Evolutionary conservation across 1,140 invertebrate genomes (phyloP).

Genomic region (Chrysopa pallens): DNA sequence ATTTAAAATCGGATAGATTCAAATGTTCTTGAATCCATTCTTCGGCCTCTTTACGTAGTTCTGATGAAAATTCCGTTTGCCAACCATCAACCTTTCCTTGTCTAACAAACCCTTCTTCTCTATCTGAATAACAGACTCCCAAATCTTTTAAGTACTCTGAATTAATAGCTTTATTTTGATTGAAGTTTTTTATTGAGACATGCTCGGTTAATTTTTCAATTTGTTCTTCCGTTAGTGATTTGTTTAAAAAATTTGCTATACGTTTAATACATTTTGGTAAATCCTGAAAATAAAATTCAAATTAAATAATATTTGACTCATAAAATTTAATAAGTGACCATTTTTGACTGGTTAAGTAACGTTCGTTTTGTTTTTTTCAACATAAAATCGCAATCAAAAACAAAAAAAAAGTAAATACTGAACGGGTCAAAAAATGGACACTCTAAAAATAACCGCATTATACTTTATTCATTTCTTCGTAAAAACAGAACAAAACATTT

Average conservation of each 20-base stretch:
- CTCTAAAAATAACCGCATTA: too few species aligned
- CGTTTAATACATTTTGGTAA: constrained; percentile 28
- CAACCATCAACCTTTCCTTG: constrained; percentile 42
- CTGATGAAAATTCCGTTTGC: constrained; percentile 38
- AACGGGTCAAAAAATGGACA: constrained; percentile 3
- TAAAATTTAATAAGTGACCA: neutral
- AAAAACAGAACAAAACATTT: constrained; percentile 60
- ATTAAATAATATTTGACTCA: neutral
- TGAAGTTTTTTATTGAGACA: constrained; percentile 53
- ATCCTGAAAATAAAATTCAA: constrained; percentile 24
- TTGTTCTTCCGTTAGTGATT: constrained; percentile 29
- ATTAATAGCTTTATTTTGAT: constrained; percentile 51
- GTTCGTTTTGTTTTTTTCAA: constrained; percentile 6
- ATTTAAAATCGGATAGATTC: constrained; percentile 30
- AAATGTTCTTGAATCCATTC: constrained; percentile 42
- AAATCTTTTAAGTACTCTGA: constrained; percentile 37
- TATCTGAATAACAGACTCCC: constrained; percentile 27
- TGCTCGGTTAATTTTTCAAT: constrained; percentile 35
- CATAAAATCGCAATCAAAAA: too few species aligned
- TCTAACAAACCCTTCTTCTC: constrained; percentile 38
- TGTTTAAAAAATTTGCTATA: constrained; percentile 38
- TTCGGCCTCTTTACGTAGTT: constrained; percentile 35
- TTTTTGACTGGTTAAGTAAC: too few species aligned
- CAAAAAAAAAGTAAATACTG: neutral
- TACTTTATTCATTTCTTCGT: constrained; percentile 57